These are phyloP conservation scores for Battus philenor DNA, from an alignment of 1,140 invertebrate species.

Conservation along the genomic window DNA sequence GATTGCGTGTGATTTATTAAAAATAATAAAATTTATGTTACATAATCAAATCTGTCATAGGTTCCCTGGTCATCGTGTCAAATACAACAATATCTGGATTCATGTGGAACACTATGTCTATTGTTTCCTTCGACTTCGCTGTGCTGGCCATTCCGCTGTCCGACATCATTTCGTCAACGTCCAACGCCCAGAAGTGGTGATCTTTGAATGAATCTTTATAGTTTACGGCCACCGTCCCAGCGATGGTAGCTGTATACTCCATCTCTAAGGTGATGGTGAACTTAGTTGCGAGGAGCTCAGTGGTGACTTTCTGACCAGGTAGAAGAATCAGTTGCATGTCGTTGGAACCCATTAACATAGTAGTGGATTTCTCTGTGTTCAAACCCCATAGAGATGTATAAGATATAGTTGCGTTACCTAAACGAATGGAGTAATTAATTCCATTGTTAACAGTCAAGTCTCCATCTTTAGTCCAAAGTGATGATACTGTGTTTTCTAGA, in stretches of 20 bases:
- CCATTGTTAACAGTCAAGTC: slow-evolving; percentile 17
- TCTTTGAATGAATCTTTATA: slow-evolving; percentile 26
- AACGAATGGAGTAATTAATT: slow-evolving; percentile 17
- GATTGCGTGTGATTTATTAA: too few relatives aligned
- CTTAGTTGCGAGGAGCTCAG: slow-evolving; percentile 25
- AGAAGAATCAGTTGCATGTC: slow-evolving; percentile 25
- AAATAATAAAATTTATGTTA: too few relatives aligned
- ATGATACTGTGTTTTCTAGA: slow-evolving; percentile 22
- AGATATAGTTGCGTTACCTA: slow-evolving; percentile 13
- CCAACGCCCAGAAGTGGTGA: slow-evolving; percentile 39
- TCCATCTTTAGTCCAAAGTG: slow-evolving; percentile 24
- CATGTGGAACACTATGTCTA: slow-evolving; percentile 13
- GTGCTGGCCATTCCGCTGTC: slow-evolving; percentile 18
- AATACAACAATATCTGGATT: slow-evolving; percentile 1
- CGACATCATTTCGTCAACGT: slow-evolving; percentile 25
- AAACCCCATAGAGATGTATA: slow-evolving; percentile 31
- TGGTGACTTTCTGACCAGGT: slow-evolving; percentile 27
- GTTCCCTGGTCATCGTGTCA: slow-evolving; percentile 1
- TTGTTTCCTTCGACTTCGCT: slow-evolving; percentile 24
- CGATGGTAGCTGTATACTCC: slow-evolving; percentile 34
- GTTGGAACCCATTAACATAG: slow-evolving; percentile 23
- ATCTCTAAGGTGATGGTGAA: slow-evolving; percentile 25
- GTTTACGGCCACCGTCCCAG: slow-evolving; percentile 32
- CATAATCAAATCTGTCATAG: slow-evolving; percentile 1
- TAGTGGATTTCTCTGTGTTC: slow-evolving; percentile 20